Conservation (phyloP, 1,140 invertebrate genomes). For the Drosophila biarmipes region DNA sequence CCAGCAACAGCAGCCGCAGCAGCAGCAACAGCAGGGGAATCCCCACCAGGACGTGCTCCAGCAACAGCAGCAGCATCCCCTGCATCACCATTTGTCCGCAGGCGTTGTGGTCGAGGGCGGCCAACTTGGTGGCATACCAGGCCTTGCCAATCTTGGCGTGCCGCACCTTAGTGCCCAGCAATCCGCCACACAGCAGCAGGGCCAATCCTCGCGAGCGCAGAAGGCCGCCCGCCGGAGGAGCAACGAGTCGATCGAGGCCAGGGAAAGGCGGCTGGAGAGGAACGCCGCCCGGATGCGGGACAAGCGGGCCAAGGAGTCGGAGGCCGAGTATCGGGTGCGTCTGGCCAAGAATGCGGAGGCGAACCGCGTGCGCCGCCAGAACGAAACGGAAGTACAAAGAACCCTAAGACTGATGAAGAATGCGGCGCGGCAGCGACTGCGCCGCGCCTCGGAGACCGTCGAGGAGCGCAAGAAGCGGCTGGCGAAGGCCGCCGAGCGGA, state of each 20-base stretch:
- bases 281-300: slow-evolving; percentile 84
- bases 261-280: slow-evolving; percentile 72
- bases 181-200: slow-evolving; percentile 10
- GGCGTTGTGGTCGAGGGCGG: slow-evolving; percentile 35
- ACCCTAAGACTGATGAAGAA: slow-evolving; percentile 85
- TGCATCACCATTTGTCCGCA: slow-evolving; percentile 78
- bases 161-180: slow-evolving; percentile 43
- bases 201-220: slow-evolving; percentile 67
- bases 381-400: slow-evolving; percentile 84
- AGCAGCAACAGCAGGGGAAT: slow-evolving; percentile 41
- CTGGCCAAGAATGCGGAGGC: slow-evolving; percentile 83
- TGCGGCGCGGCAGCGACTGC: slow-evolving; percentile 78
- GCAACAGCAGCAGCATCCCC: slow-evolving; percentile 63
- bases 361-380: slow-evolving; percentile 81
- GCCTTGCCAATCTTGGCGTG: slow-evolving; percentile 30
- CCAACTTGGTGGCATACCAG: slow-evolving; percentile 24
- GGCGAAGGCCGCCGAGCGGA: slow-evolving; percentile 83
- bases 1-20: slow-evolving; percentile 55
- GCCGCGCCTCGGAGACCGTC: slow-evolving; percentile 84
- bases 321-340: slow-evolving; percentile 79
- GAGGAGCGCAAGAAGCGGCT: slow-evolving; percentile 85
- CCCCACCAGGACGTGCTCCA: slow-evolving; percentile 40
- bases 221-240: slow-evolving; percentile 78
- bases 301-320: slow-evolving; percentile 76
- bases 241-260: slow-evolving; percentile 80